Percentiles rank a stretch among this genome's conserved stretches.
Conservation (phyloP, 2,888 invertebrate genomes). For the Melieria crassipennis region DNA sequence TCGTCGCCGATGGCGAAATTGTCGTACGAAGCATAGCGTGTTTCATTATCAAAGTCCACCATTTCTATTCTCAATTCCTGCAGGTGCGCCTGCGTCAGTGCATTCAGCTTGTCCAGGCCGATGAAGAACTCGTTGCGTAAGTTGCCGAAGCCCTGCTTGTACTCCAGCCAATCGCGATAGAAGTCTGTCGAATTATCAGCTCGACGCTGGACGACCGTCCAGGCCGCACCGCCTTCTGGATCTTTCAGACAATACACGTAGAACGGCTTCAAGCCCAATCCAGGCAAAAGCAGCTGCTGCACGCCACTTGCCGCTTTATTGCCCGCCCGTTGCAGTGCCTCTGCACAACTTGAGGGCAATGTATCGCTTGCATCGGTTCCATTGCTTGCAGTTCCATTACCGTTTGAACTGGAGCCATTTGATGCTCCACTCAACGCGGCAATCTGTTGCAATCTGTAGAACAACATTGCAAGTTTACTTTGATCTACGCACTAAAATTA, state of each 20-base stretch:
- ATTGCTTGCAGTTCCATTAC: too few species aligned
- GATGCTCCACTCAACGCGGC: too few species aligned
- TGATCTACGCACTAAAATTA: too few species aligned
- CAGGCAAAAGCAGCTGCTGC: slow-evolving; percentile 22
- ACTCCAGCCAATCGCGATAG: slow-evolving; percentile 72
- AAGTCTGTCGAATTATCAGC: slow-evolving; percentile 74
- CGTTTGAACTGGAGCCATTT: too few species aligned
- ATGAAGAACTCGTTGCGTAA: slow-evolving; percentile 76
- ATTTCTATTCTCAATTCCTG: slow-evolving; percentile 72
- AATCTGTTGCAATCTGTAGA: too few species aligned
- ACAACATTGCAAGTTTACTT: too few species aligned
- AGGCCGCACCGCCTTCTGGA: slow-evolving; percentile 52
- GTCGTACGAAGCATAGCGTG: slow-evolving; percentile 70
- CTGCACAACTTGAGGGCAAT: slow-evolving; percentile 9
- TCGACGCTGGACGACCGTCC: slow-evolving; percentile 77
- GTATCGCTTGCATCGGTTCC: too few species aligned
- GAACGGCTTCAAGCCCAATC: slow-evolving; percentile 18
- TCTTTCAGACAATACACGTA: slow-evolving; percentile 22
- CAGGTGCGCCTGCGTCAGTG: slow-evolving; percentile 55
- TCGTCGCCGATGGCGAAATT: slow-evolving; percentile 74
- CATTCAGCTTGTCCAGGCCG: slow-evolving; percentile 74
- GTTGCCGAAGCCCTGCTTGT: slow-evolving; percentile 76
- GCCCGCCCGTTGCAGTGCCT: slow-evolving; percentile 5
- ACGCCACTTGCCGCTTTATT: slow-evolving; percentile 21
- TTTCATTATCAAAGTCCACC: slow-evolving; percentile 70